Evolutionary conservation across 2,888 invertebrate species (phyloP).

Genomic region (Napeogenes inachia): DNA sequence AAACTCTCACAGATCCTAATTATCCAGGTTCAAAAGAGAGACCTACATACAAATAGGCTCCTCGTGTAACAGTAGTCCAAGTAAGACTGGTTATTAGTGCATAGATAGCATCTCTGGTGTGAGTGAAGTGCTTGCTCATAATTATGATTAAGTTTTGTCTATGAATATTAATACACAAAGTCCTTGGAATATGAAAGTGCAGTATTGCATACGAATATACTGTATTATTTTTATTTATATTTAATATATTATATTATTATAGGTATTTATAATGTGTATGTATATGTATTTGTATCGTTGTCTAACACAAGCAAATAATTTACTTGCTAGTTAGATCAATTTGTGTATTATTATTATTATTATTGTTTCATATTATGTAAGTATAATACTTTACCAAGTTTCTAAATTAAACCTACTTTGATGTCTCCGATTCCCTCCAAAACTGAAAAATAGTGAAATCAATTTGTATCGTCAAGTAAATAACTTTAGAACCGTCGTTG

Average conservation of each 20-base stretch:
- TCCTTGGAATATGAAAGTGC: not conserved
- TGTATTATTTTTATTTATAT: not conserved
- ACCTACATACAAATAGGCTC: constrained; percentile 1
- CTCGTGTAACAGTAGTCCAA: constrained; percentile 3
- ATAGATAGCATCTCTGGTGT: constrained; percentile 23
- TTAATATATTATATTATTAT: not conserved
- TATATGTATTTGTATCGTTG: too few relatives aligned
- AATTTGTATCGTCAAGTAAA: constrained; percentile 21
- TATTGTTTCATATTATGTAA: too few relatives aligned
- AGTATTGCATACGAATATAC: not conserved
- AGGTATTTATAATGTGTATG: too few relatives aligned
- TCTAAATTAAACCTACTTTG: not conserved
- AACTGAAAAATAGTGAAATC: not conserved
- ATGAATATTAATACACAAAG: constrained; percentile 20
- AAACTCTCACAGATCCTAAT: too few relatives aligned
- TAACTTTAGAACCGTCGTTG: constrained; percentile 35
- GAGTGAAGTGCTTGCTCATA: constrained; percentile 25
- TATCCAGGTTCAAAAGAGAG: constrained; percentile 8
- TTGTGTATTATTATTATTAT: too few relatives aligned
- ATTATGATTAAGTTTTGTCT: constrained; percentile 20
- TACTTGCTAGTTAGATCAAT: too few relatives aligned
- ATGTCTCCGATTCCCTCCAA: not conserved
- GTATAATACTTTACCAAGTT: too few relatives aligned
- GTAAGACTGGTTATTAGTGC: constrained; percentile 18
- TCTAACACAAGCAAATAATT: too few relatives aligned